These are phyloP conservation scores for Sebastes elongatus DNA, from an alignment of 2,797 vertebrate species.

Conservation along the genomic window DNA sequence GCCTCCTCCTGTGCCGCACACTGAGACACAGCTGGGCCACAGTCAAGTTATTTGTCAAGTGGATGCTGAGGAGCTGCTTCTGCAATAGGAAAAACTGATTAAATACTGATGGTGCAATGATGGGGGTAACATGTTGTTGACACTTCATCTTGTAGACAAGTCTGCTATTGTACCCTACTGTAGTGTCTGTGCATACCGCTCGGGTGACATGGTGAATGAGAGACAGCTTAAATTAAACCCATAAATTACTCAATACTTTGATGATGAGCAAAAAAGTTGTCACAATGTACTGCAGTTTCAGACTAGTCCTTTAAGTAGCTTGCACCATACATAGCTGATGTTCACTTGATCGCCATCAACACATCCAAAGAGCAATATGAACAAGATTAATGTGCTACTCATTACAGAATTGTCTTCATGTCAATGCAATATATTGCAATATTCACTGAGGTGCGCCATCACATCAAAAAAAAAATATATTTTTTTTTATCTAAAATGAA, in stretches of 20 bases:
- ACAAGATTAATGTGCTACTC: not conserved
- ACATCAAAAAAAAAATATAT: no score
- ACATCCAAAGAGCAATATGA: not conserved
- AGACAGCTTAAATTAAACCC: not conserved
- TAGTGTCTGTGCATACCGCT: not conserved
- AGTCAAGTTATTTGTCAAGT: conserved; percentile 13
- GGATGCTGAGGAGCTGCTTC: not conserved
- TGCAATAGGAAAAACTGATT: not conserved
- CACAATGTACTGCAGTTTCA: not conserved
- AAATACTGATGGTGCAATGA: not conserved
- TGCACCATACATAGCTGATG: not conserved
- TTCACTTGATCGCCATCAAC: not conserved
- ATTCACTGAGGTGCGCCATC: not conserved
- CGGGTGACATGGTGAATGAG: not conserved
- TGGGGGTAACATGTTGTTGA: not conserved
- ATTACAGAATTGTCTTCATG: not conserved
- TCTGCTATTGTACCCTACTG: not conserved
- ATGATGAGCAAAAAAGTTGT: not conserved
- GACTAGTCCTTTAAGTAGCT: not conserved
- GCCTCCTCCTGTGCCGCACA: conserved; percentile 31
- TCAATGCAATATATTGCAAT: not conserved
- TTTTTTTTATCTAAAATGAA: not conserved
- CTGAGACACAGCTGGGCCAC: conserved; percentile 23
- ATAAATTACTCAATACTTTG: not conserved
- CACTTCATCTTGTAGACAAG: not conserved